Conservation (phyloP, 2,113 vertebrate genomes). For the Psilopogon haemacephalus region DNA sequence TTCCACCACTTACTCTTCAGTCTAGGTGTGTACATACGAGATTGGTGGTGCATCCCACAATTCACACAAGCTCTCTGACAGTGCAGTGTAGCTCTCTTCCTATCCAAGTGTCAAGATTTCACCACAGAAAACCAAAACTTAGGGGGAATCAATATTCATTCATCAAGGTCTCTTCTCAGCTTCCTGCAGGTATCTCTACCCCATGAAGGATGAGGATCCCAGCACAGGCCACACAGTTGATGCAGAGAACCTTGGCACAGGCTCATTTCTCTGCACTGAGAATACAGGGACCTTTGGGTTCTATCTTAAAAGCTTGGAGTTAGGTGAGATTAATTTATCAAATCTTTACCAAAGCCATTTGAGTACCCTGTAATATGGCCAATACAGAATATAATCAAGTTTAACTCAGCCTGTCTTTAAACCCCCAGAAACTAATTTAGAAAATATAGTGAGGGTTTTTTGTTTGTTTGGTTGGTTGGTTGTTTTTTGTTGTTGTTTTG, state of each 20-base stretch:
- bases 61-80: background rate
- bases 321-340: background rate
- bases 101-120: background rate
- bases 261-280: background rate
- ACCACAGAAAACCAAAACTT: background rate
- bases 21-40: background rate
- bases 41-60: background rate
- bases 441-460: background rate
- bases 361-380: background rate
- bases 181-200: background rate
- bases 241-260: background rate
- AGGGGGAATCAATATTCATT: accelerated
- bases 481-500: too few species aligned
- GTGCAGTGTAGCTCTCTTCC: background rate
- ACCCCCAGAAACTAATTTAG: background rate
- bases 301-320: background rate
- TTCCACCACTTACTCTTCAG: background rate
- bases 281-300: background rate
- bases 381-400: background rate
- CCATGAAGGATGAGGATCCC: accelerated
- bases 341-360: background rate
- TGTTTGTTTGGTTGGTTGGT: too few species aligned
- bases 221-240: accelerated
- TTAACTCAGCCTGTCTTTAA: background rate
- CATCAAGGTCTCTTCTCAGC: background rate